Evolutionary conservation across 2,888 invertebrate species (phyloP).

Genomic region (Steromphala cineraria): DNA sequence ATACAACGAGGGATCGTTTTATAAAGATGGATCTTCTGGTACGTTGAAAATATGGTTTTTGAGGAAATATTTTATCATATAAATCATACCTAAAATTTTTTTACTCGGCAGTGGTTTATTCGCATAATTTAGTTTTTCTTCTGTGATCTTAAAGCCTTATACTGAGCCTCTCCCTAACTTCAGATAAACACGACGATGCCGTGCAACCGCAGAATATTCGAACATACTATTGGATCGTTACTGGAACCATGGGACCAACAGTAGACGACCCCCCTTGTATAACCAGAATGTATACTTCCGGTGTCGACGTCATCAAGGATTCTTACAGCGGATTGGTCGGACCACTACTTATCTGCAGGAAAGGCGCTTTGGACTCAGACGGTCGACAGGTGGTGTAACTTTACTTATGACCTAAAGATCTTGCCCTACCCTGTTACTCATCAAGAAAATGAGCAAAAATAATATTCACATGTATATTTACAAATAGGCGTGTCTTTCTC

Average conservation of each 20-base stretch:
- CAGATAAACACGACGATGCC: background rate
- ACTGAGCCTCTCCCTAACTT: background rate
- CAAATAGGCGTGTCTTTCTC: too few relatives aligned
- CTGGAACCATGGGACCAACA: slow-evolving; percentile 35
- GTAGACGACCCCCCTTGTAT: slow-evolving; percentile 36
- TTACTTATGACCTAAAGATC: too few relatives aligned
- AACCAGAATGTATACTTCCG: slow-evolving; percentile 32
- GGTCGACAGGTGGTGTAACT: background rate
- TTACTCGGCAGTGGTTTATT: too few relatives aligned
- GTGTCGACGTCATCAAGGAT: slow-evolving; percentile 28
- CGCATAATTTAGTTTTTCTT: too few relatives aligned
- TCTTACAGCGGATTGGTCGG: slow-evolving; percentile 33
- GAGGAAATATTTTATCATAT: too few relatives aligned
- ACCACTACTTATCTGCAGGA: slow-evolving; percentile 33
- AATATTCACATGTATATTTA: too few relatives aligned
- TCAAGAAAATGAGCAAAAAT: too few relatives aligned
- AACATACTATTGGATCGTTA: slow-evolving; percentile 36
- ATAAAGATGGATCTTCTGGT: slow-evolving; percentile 33
- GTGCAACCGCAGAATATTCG: slow-evolving; percentile 8
- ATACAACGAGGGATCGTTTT: slow-evolving; percentile 49
- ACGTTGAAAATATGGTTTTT: background rate
- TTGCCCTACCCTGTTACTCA: too few relatives aligned
- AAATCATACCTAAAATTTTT: too few relatives aligned
- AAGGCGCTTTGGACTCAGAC: slow-evolving; percentile 16
- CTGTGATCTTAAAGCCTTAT: too few relatives aligned